Percentiles rank a stretch among this genome's conserved stretches.
Evolutionary conservation across 2,113 vertebrate genomes (phyloP).

Genomic region (Rhea pennata): DNA sequence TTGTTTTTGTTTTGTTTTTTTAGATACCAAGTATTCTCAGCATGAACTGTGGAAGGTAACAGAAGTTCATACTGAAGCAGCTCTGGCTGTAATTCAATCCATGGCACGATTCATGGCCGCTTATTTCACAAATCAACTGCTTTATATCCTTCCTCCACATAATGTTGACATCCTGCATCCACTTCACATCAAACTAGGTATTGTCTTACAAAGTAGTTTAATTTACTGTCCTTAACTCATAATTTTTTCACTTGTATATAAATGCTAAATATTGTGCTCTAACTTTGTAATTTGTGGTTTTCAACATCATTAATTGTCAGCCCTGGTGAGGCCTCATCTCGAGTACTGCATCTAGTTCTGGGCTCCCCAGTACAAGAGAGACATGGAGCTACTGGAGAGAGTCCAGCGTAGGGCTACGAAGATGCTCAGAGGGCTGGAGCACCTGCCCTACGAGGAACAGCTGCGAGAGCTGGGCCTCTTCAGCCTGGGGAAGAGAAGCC

Average conservation of each 20-base stretch:
- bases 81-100: constrained; percentile 82
- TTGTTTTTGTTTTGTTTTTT: not conserved
- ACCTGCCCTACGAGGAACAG: no score
- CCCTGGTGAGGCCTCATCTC: no score
- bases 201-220: not conserved
- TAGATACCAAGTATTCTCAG: constrained; percentile 39
- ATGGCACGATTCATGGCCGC: constrained; percentile 95
- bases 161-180: constrained; percentile 84
- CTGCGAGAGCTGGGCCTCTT: no score
- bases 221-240: not conserved
- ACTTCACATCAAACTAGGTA: constrained; percentile 84
- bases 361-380: no score
- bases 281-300: not conserved
- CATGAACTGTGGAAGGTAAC: constrained; percentile 56
- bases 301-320: not conserved
- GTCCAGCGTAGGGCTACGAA: no score
- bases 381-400: no score
- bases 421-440: no score
- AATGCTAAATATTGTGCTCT: not conserved
- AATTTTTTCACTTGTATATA: rapidly evolving
- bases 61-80: constrained; percentile 77
- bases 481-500: no score
- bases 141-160: constrained; percentile 88
- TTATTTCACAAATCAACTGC: constrained; percentile 89
- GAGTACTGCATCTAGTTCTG: no score